Conservation (phyloP, 2,888 invertebrate species). For the Maniola hyperantus region DNA sequence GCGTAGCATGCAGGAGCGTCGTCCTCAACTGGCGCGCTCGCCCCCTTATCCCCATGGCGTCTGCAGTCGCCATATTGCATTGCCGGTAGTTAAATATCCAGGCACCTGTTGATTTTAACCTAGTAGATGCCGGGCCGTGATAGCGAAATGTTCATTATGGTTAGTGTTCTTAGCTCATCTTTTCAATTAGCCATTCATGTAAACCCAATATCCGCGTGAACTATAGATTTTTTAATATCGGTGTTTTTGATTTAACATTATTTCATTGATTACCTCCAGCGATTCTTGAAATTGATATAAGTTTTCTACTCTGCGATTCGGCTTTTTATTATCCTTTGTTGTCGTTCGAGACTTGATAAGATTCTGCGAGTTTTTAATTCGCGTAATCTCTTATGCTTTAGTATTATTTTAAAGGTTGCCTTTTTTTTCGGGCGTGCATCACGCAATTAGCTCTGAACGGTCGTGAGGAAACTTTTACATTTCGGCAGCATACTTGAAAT, state of each 20-base stretch:
- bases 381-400: neutral
- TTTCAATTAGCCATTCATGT: neutral
- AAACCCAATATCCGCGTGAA: no score
- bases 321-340: neutral
- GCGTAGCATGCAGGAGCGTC: constrained; percentile 26
- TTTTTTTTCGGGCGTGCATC: no score
- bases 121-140: constrained; percentile 39
- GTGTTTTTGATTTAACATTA: constrained; percentile 13
- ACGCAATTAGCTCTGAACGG: neutral
- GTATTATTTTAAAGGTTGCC: no score
- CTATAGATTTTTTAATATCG: neutral
- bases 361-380: neutral
- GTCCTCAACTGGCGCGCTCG: constrained; percentile 31
- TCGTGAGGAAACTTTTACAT: neutral
- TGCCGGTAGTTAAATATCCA: constrained; percentile 40
- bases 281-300: constrained; percentile 24
- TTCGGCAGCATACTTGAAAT: neutral
- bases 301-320: constrained; percentile 38
- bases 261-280: no score
- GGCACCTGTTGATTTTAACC: constrained; percentile 42
- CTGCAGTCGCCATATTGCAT: constrained; percentile 38
- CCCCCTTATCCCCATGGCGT: constrained; percentile 32
- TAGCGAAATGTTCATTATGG: constrained; percentile 36
- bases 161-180: constrained; percentile 7
- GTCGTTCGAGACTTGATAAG: neutral